phyloP scores from a whole-genome alignment of 2,888 invertebrate genomes.

The Eupithecia pulchellata region DNA sequence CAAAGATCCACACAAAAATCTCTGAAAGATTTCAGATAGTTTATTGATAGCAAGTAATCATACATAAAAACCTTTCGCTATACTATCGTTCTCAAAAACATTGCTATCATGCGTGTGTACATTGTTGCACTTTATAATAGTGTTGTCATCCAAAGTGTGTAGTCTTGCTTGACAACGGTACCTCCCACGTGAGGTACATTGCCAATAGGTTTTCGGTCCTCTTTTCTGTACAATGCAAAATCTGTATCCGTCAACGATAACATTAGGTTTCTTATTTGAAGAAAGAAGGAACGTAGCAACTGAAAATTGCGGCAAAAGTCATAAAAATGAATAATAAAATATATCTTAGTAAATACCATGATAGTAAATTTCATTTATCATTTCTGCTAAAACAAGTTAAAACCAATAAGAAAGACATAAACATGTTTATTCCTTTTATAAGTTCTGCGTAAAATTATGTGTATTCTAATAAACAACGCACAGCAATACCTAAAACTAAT shows the following conservation, averaged over 20 bases:
- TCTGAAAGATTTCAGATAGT: not conserved
- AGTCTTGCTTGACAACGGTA: slow-evolving; percentile 4
- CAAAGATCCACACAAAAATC: not conserved
- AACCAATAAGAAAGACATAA: too few relatives aligned
- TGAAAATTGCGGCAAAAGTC: not conserved
- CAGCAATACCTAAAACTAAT: too few relatives aligned
- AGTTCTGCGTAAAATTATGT: too few relatives aligned
- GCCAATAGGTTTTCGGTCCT: slow-evolving; percentile 7
- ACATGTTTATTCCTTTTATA: too few relatives aligned
- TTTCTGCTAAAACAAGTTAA: too few relatives aligned
- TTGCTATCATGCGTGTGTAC: not conserved
- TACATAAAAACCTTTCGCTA: not conserved
- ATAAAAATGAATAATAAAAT: not conserved
- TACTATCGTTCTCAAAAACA: not conserved
- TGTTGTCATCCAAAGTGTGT: slow-evolving; percentile 4
- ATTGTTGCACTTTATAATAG: slow-evolving; percentile 3
- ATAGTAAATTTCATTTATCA: too few relatives aligned
- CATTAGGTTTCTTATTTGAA: not conserved
- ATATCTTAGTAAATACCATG: too few relatives aligned
- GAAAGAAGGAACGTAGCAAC: not conserved
- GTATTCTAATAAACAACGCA: too few relatives aligned
- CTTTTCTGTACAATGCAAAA: slow-evolving; percentile 5
- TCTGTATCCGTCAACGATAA: slow-evolving; percentile 1
- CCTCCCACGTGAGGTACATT: not conserved
- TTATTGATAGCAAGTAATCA: not conserved